A percentile compares a stretch with the other conserved stretches of the same genome.
These are phyloP conservation scores for Megalurothrips usitatus DNA, from an alignment of 2,888 invertebrate species.

Conservation along the genomic window DNA sequence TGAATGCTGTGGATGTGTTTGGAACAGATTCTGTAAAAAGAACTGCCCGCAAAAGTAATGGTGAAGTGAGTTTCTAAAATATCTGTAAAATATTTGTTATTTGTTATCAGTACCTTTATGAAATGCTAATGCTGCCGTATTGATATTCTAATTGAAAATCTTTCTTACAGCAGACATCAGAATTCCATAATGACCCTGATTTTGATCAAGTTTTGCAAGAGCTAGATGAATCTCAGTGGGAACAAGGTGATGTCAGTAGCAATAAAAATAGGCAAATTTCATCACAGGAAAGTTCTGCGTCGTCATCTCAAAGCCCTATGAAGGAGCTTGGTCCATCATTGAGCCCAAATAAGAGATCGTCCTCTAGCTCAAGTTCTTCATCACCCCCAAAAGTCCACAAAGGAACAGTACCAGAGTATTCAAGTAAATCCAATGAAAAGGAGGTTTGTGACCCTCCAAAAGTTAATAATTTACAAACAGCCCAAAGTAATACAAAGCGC, in stretches of 20 bases:
- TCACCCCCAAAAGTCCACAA: not conserved
- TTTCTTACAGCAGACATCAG: slow-evolving; percentile 40
- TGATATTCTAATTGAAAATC: not conserved
- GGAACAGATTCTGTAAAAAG: slow-evolving; percentile 58
- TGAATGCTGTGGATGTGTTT: slow-evolving; percentile 56
- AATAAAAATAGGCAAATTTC: too few relatives aligned
- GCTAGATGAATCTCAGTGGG: slow-evolving; percentile 53
- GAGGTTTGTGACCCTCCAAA: not conserved
- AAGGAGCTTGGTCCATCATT: slow-evolving; percentile 19
- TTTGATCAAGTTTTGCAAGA: slow-evolving; percentile 65
- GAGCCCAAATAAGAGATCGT: not conserved
- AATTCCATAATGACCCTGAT: slow-evolving; percentile 62
- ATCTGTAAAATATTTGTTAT: slow-evolving; percentile 23
- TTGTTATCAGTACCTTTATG: slow-evolving; percentile 28
- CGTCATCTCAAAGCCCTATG: not conserved
- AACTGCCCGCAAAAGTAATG: slow-evolving; percentile 41
- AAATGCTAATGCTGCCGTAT: not conserved
- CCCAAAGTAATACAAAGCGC: too few relatives aligned
- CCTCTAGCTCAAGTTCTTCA: not conserved
- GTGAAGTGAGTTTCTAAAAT: slow-evolving; percentile 29
- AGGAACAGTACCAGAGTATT: not conserved
- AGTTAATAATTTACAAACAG: too few relatives aligned
- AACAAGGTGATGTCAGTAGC: not conserved
- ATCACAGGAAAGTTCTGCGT: not conserved
- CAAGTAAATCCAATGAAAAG: not conserved